These are phyloP conservation scores for Argyrosomus regius DNA, from an alignment of 2,797 vertebrate species.

Conservation along the genomic window DNA sequence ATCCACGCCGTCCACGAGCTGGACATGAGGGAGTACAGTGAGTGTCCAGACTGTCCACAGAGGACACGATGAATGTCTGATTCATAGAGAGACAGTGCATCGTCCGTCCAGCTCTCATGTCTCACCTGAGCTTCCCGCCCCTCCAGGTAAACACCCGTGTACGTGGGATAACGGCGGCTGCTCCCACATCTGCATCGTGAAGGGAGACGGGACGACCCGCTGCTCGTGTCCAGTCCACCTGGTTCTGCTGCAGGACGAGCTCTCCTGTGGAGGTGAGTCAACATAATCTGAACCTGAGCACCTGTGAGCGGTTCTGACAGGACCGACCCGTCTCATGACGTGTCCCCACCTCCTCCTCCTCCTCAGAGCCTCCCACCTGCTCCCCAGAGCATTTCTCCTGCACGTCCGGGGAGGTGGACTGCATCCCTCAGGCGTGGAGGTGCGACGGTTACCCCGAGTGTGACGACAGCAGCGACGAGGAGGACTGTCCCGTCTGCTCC, in stretches of 20 bases:
- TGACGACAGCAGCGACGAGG: constrained; percentile 95
- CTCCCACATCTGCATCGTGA: constrained; percentile 97
- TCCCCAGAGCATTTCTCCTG: constrained; percentile 98
- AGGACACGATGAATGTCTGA: too few relatives aligned
- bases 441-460: constrained; percentile 96
- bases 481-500: constrained; percentile 94
- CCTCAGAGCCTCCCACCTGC: constrained; percentile 95
- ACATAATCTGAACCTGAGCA: too few relatives aligned
- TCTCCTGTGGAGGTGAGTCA: constrained; percentile 94
- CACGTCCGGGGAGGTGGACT: constrained; percentile 96
- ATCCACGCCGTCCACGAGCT: constrained; percentile 96
- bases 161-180: constrained; percentile 97
- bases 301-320: too few relatives aligned
- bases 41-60: constrained; percentile 65
- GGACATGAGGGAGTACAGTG: constrained; percentile 92
- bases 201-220: constrained; percentile 95
- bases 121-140: neutral
- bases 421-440: constrained; percentile 95
- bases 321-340: too few relatives aligned
- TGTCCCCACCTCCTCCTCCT: too few relatives aligned
- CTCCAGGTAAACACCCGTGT: constrained; percentile 93
- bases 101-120: too few relatives aligned
- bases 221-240: constrained; percentile 97
- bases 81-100: too few relatives aligned
- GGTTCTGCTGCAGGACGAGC: constrained; percentile 95